These are phyloP conservation scores for Mormyrops attenuatus DNA, from an alignment of 2,797 vertebrate genomes.

Conservation along the genomic window DNA sequence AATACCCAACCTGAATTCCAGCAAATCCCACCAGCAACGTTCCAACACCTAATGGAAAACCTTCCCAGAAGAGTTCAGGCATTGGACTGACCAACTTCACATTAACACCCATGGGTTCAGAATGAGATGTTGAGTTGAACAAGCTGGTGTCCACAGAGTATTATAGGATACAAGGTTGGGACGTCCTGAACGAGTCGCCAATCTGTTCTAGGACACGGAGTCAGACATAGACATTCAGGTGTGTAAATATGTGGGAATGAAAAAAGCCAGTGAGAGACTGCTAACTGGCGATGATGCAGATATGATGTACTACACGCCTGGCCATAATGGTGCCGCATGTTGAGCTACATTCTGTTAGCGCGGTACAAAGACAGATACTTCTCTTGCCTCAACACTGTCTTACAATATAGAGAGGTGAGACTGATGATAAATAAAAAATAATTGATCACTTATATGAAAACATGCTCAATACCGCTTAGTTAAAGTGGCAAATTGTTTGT, in stretches of 20 bases:
- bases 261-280: not conserved
- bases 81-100: not conserved
- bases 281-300: not conserved
- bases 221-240: not conserved
- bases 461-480: not conserved
- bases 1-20: not conserved
- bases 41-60: not conserved
- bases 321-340: not conserved
- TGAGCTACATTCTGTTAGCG: not conserved
- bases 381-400: not conserved
- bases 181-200: not conserved
- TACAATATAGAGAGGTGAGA: not conserved
- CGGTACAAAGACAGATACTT: not conserved
- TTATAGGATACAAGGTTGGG: not conserved
- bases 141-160: not conserved
- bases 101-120: not conserved
- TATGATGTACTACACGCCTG: not conserved
- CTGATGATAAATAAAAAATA: not conserved
- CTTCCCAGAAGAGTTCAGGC: not conserved
- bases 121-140: not conserved
- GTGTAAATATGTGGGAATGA: not conserved
- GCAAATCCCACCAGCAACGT: not conserved
- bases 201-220: not conserved
- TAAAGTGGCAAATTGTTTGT: not conserved
- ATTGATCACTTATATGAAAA: not conserved